Conservation (phyloP, 2,888 invertebrate species). For the Ectobius pallidus region DNA sequence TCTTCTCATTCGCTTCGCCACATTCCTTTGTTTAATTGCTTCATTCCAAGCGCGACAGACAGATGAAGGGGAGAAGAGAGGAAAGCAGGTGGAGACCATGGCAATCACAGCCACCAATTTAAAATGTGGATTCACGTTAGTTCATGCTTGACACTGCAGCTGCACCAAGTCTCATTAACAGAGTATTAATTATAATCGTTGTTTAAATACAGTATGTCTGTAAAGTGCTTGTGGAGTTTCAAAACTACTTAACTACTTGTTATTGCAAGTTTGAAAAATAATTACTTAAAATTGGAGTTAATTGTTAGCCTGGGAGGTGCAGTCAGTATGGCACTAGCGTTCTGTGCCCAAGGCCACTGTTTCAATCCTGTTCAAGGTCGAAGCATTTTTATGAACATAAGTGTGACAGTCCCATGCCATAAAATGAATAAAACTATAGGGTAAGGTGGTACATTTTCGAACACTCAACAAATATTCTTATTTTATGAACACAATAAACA, state of each 20-base stretch:
- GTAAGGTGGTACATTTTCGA: too few species aligned
- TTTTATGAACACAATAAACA: too few species aligned
- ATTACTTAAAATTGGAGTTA: not conserved
- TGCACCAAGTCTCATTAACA: not conserved
- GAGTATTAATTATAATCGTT: not conserved
- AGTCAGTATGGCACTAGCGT: not conserved
- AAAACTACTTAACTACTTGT: not conserved
- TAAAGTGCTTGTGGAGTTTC: not conserved
- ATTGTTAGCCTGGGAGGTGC: not conserved
- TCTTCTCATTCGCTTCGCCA: not conserved
- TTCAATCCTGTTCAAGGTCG: too few species aligned
- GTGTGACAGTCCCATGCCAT: too few species aligned
- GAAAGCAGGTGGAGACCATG: conserved; percentile 11
- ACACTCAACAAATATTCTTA: too few species aligned
- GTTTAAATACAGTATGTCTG: not conserved
- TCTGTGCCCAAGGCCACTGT: too few species aligned
- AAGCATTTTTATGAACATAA: too few species aligned
- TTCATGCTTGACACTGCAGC: not conserved
- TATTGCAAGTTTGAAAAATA: not conserved
- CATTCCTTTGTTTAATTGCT: conserved; percentile 28
- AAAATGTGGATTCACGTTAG: conserved; percentile 22
- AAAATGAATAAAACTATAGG: too few species aligned
- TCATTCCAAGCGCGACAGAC: conserved; percentile 17
- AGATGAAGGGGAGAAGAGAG: not conserved
- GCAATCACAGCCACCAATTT: not conserved